phyloP scores from a whole-genome alignment of 2,888 invertebrate species.

The Drosophila quinaria region DNA sequence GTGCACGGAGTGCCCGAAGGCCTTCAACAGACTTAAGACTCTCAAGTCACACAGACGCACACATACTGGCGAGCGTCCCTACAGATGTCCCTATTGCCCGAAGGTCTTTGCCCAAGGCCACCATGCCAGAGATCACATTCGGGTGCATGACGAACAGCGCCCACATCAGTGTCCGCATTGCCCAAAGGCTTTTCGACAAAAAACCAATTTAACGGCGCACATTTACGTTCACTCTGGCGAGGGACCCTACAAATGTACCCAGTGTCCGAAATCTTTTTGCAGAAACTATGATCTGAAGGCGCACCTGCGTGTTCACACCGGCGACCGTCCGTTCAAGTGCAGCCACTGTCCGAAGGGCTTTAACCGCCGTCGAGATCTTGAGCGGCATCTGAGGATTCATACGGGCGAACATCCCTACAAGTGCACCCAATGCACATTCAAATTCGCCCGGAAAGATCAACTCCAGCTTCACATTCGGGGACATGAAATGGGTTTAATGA shows the following conservation, averaged over 20 bases:
- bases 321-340: conserved; percentile 20
- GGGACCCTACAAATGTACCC: conserved; percentile 23
- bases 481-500: neutral
- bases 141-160: conserved; percentile 8
- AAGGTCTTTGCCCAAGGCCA: conserved; percentile 20
- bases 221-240: conserved; percentile 13
- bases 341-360: conserved; percentile 22
- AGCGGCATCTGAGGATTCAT: conserved; percentile 25
- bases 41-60: conserved; percentile 18
- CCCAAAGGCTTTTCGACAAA: conserved; percentile 20
- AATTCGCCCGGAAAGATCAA: conserved; percentile 25
- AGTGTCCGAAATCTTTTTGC: conserved; percentile 14
- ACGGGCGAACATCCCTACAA: conserved; percentile 25
- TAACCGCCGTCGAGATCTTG: conserved; percentile 15
- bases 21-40: conserved; percentile 2
- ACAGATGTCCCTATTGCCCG: conserved; percentile 29
- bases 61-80: conserved; percentile 30
- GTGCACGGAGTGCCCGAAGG: conserved; percentile 21
- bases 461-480: conserved; percentile 5
- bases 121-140: conserved; percentile 24
- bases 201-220: conserved; percentile 24
- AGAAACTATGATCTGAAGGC: conserved; percentile 29
- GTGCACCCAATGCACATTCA: conserved; percentile 10
- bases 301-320: conserved; percentile 21
- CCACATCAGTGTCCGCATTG: conserved; percentile 41